Base-by-base conservation (phyloP, 2,888 invertebrate species). In the Aelia acuminata region DNA sequence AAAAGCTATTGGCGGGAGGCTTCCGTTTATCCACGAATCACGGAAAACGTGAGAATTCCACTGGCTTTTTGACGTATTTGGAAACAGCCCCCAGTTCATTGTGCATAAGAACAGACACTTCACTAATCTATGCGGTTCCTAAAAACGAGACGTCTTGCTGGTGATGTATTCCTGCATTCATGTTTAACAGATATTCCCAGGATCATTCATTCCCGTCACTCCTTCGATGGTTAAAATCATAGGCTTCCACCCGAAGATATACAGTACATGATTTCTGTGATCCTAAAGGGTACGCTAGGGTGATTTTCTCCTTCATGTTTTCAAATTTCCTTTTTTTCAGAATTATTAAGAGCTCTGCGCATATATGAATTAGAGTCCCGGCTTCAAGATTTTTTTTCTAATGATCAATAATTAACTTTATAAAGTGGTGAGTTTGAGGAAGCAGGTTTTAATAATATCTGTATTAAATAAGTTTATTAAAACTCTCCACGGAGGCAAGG, bases 11-110 rank as follows among this genome's bases (percentile, higher is more conserved):
- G 43, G 43, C 18, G 80, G 80, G 57, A 57, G 57, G 80, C 80
- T 80, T 43, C 80, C 43, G 80, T 80, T 80, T 80, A 80, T n/a
- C 43, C 80, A 80, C 80, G 80, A 80, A 80, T 39, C 39, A 80
- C 80, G 43, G 80, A 80, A 80, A 43, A 80, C 80, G 80, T 80
- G 80, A 80, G 80, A 80, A 80, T 18, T 80, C 80, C 11, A 3
- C 10, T 43, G 43, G 43, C 80, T 80, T 47, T 80, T 43, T 43
- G 80, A 80, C 11, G 39, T 80, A 80, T 80, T 80, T n/a, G 43
- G 43, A 18, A 70, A 35, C 63, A 8, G 18, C 35, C 8, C 63
- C 20, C 63, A 31, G 31, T 70, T 35, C 20, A 18, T 70, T 70
- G 63, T 70, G 63, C 31, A 70, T 70, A 70, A 57, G 31, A 70